Base-by-base conservation (phyloP, 2,113 vertebrate genomes). In the Calypte anna region DNA sequence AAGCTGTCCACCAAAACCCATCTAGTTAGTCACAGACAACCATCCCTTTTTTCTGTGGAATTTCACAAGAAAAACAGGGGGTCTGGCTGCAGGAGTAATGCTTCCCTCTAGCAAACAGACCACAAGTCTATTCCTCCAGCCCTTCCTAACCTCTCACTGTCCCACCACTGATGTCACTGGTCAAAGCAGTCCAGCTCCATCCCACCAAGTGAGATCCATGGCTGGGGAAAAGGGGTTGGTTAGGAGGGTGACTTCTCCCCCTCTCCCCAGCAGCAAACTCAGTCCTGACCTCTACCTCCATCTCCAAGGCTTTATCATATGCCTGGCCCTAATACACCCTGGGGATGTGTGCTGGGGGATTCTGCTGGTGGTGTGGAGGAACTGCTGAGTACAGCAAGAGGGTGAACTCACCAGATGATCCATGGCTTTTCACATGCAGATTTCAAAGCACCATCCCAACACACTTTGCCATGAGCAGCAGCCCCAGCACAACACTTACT, bases 201-300 rank as follows among this genome's bases (percentile, higher is more conserved):
- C 43, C 16, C 1, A 1, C 8, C 5, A 2, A 46, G 40, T 0
- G 19, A 55, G 30, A 27, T 10, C 5, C n/a, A 1, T 2, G 12
- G 73, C 63, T 73, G 64, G 33, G 43, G 46, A 33, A 3, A 46
- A 36, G 2, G 2, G 30, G 28, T 13, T 48, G 25, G 28, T 18
- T 18, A n/a, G 1, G 3, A 44, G 33, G 19, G 18, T 4, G 46
- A n/a, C 9, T 11, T 70, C n/a, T 62, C 44, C 28, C 54, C 44
- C 63, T 31, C 7, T 40, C 31, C 27, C 8, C 24, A 59, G 36
- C 57, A 28, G 38, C 28, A 43, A 67, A 14, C 28, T 67, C 90
- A 69, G 31, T 31, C 20, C 54, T 6, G 21, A 54, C 8, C 27
- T 50, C 11, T 44, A 40, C 21, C 51, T 74, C 46, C 40, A 11